Percentiles rank a stretch among this genome's conserved stretches.
Conservation (phyloP, 2,888 invertebrate species). For the Leptinotarsa peninsularis region DNA sequence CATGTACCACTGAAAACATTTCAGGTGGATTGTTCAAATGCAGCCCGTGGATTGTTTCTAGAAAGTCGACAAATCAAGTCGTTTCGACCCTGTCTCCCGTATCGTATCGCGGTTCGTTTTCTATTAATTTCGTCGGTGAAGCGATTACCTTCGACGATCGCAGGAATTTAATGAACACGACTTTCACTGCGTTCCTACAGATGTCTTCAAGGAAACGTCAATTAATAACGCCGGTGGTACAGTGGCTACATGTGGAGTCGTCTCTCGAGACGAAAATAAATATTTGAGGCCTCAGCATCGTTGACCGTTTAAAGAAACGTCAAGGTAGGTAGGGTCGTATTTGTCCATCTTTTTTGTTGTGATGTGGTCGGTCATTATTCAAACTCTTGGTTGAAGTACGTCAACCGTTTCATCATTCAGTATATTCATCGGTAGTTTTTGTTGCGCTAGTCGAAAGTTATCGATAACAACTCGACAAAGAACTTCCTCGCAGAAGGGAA, state of each 20-base stretch:
- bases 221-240: neutral
- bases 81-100: neutral
- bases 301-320: neutral
- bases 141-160: constrained; percentile 4
- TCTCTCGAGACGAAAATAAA: constrained; percentile 8
- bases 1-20: too few species aligned
- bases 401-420: too few species aligned
- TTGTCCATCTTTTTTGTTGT: neutral
- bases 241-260: neutral
- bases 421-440: too few species aligned
- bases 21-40: too few species aligned
- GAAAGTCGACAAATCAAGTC: too few species aligned
- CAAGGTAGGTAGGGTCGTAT: constrained; percentile 8
- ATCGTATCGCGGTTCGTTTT: neutral
- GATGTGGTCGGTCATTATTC: neutral
- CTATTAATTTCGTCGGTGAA: neutral
- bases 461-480: too few species aligned
- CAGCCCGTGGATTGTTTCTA: too few species aligned
- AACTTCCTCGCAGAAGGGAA: too few species aligned
- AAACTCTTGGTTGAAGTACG: neutral
- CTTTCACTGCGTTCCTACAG: neutral
- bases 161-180: constrained; percentile 10
- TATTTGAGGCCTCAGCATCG: constrained; percentile 13
- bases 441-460: too few species aligned
- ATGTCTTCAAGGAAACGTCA: constrained; percentile 13